phyloP scores from a whole-genome alignment of 2,888 invertebrate genomes.

The Papilio protenor region DNA sequence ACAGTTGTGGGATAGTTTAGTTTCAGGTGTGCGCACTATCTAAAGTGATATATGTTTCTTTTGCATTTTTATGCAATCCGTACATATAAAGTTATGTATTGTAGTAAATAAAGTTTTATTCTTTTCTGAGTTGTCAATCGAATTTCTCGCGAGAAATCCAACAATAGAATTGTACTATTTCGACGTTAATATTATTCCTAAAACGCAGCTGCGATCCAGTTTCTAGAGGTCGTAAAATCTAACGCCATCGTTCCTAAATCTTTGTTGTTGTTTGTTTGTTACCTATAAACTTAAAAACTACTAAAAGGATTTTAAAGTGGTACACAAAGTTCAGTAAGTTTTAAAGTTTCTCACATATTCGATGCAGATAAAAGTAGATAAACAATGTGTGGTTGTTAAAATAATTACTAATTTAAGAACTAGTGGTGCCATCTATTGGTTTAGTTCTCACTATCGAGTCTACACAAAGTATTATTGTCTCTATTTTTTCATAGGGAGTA shows the following conservation, averaged over 20 bases:
- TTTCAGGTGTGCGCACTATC: neutral
- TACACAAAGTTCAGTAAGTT: conserved; percentile 9
- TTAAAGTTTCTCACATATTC: neutral
- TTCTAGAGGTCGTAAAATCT: conserved; percentile 20
- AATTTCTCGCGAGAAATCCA: neutral
- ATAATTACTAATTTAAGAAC: neutral
- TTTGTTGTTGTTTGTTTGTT: conserved; percentile 23
- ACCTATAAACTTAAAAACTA: conserved; percentile 13
- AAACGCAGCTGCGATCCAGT: conserved; percentile 21
- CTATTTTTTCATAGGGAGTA: too few relatives aligned
- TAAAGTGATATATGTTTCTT: neutral
- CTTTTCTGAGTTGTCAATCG: neutral
- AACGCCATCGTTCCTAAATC: conserved; percentile 16
- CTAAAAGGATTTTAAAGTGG: conserved; percentile 24
- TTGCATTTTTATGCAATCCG: neutral
- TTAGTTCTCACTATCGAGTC: neutral
- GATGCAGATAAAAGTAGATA: neutral
- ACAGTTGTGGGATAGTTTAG: too few relatives aligned
- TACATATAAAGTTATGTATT: neutral
- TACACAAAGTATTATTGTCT: too few relatives aligned
- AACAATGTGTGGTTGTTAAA: neutral
- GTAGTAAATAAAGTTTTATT: neutral
- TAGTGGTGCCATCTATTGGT: too few relatives aligned
- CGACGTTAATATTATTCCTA: conserved; percentile 2
- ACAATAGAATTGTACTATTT: neutral